These are phyloP conservation scores for Heloderma charlesbogerti DNA, from an alignment of 2,113 vertebrate genomes.

Conservation along the genomic window DNA sequence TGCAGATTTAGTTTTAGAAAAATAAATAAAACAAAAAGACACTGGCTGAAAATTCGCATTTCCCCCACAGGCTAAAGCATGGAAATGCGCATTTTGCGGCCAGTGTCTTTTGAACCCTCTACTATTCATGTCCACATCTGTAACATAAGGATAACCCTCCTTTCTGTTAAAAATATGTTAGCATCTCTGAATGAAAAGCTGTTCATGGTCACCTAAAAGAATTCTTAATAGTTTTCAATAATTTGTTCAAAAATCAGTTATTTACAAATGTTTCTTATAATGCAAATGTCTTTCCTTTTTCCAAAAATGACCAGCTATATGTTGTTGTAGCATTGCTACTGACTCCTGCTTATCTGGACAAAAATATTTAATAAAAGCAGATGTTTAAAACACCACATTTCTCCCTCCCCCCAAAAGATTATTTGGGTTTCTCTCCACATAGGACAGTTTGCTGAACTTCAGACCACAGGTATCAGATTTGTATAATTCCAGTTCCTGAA, in stretches of 20 bases:
- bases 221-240: background rate
- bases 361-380: background rate
- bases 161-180: background rate
- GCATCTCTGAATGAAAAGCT: background rate
- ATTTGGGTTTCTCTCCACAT: too few species aligned
- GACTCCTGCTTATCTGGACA: background rate
- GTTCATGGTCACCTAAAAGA: background rate
- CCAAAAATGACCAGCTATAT: background rate
- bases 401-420: background rate
- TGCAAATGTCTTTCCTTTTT: background rate
- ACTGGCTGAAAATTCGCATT: too few species aligned
- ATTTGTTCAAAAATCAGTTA: background rate
- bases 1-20: too few species aligned
- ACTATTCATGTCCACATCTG: too few species aligned
- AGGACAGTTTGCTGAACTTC: background rate
- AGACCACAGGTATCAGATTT: background rate
- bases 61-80: too few species aligned
- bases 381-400: background rate
- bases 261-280: background rate
- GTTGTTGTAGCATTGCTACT: background rate
- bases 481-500: constrained; percentile 10
- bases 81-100: too few species aligned
- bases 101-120: background rate
- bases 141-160: background rate
- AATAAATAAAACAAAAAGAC: too few species aligned